phyloP scores from a whole-genome alignment of 2,797 vertebrate genomes.

The Meda fulgida region DNA sequence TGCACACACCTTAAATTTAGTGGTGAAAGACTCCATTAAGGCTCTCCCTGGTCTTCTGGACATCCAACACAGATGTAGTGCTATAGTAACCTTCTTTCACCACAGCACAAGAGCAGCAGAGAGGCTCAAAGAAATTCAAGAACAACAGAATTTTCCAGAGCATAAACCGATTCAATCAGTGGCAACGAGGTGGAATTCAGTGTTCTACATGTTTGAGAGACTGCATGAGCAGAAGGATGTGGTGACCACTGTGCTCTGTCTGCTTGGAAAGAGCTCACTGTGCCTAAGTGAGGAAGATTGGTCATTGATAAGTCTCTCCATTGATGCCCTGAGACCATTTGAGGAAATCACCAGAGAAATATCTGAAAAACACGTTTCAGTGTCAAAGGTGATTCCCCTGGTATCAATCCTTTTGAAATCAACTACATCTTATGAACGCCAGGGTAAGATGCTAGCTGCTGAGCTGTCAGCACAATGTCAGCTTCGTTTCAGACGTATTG shows the following conservation, averaged over 20 bases:
- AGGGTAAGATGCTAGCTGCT: constrained; percentile 47
- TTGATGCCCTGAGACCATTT: constrained; percentile 44
- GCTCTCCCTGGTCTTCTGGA: constrained; percentile 36
- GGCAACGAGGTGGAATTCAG: neutral
- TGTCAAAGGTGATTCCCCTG: constrained; percentile 52
- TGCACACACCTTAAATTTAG: neutral
- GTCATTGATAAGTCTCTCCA: constrained; percentile 33
- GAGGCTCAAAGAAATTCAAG: constrained; percentile 1
- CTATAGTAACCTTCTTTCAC: constrained; percentile 40
- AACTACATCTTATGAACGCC: neutral
- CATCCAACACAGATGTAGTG: constrained; percentile 33
- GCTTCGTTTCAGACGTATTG: constrained; percentile 37
- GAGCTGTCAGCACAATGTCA: constrained; percentile 49
- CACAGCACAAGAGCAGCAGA: constrained; percentile 32
- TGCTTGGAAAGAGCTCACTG: constrained; percentile 41
- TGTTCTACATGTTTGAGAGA: constrained; percentile 2
- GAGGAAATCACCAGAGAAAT: constrained; percentile 44
- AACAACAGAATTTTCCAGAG: neutral
- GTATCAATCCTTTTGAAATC: constrained; percentile 48
- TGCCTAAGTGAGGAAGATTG: constrained; percentile 43
- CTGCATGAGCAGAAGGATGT: constrained; percentile 5
- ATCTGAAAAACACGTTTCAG: constrained; percentile 53
- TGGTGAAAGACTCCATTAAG: constrained; percentile 36
- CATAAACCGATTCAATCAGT: constrained; percentile 14
- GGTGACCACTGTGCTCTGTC: constrained; percentile 30